Percentiles rank a stretch among this genome's conserved stretches.
Evolutionary conservation across 2,113 vertebrate species (phyloP).

Genomic region (Axis porcinus): DNA sequence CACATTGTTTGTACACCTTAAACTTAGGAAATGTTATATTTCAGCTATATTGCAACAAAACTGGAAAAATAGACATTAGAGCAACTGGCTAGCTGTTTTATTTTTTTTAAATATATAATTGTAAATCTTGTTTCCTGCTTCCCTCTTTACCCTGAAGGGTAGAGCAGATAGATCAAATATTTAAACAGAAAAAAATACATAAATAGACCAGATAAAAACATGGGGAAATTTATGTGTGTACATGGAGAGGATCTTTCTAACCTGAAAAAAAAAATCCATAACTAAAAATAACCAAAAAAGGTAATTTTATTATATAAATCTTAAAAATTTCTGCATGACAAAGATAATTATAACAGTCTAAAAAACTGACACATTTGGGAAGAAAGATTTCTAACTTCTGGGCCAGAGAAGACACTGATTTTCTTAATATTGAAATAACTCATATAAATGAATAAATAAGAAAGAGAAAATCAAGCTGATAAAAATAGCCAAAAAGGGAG

Average conservation of each 20-base stretch:
- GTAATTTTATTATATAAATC: neutral
- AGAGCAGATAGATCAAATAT: neutral
- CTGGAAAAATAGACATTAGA: neutral
- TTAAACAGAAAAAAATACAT: neutral
- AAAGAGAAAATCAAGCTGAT: neutral
- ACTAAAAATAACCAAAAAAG: neutral
- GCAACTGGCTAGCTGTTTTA: neutral
- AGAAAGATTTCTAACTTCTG: neutral
- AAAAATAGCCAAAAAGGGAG: neutral
- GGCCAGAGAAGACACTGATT: neutral
- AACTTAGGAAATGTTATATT: neutral
- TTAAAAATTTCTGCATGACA: neutral
- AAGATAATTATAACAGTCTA: neutral
- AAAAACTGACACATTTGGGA: neutral
- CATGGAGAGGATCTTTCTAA: neutral
- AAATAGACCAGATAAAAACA: neutral
- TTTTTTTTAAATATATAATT: neutral
- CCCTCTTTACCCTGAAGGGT: neutral
- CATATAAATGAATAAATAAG: neutral
- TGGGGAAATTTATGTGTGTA: neutral
- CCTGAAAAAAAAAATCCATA: neutral
- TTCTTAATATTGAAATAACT: neutral
- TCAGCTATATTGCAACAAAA: neutral
- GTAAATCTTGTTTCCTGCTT: neutral
- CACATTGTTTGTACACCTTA: neutral